phyloP scores from a whole-genome alignment of 1,140 invertebrate genomes.

The Nixonia krombeini region DNA sequence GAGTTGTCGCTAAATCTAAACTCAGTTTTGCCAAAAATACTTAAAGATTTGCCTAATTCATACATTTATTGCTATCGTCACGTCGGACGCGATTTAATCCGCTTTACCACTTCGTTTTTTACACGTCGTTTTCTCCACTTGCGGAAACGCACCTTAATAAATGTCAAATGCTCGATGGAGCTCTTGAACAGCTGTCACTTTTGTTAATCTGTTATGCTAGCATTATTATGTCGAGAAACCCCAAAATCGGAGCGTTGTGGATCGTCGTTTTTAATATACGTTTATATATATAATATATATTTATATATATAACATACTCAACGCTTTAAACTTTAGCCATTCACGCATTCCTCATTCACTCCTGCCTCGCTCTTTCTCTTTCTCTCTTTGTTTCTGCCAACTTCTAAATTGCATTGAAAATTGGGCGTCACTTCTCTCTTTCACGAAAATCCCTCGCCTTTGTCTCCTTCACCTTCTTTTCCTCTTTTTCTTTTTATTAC shows the following conservation, averaged over 20 bases:
- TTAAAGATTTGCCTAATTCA: not conserved
- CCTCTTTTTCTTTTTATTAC: slow-evolving; percentile 62
- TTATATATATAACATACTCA: slow-evolving; percentile 13
- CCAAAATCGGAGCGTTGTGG: slow-evolving; percentile 5
- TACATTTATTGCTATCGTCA: not conserved
- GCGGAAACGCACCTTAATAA: slow-evolving; percentile 14
- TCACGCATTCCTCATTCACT: slow-evolving; percentile 30
- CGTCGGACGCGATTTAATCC: not conserved
- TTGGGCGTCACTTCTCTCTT: slow-evolving; percentile 10
- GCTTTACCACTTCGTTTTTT: slow-evolving; percentile 1
- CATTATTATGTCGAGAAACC: slow-evolving; percentile 1
- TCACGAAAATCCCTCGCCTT: slow-evolving; percentile 52
- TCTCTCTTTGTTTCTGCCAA: slow-evolving; percentile 2
- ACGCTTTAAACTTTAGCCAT: not conserved
- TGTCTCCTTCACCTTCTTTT: slow-evolving; percentile 55
- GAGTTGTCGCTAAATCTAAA: too few relatives aligned
- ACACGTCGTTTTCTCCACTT: slow-evolving; percentile 7
- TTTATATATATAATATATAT: too few relatives aligned
- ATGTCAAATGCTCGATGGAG: slow-evolving; percentile 8
- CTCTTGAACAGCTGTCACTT: slow-evolving; percentile 13
- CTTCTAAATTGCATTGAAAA: slow-evolving; percentile 16
- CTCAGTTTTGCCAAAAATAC: not conserved
- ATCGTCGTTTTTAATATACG: slow-evolving; percentile 7
- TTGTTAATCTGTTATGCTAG: not conserved
- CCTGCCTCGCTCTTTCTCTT: slow-evolving; percentile 25